Base-by-base conservation (phyloP, 2,113 vertebrate species). In the Merops nubicus region DNA sequence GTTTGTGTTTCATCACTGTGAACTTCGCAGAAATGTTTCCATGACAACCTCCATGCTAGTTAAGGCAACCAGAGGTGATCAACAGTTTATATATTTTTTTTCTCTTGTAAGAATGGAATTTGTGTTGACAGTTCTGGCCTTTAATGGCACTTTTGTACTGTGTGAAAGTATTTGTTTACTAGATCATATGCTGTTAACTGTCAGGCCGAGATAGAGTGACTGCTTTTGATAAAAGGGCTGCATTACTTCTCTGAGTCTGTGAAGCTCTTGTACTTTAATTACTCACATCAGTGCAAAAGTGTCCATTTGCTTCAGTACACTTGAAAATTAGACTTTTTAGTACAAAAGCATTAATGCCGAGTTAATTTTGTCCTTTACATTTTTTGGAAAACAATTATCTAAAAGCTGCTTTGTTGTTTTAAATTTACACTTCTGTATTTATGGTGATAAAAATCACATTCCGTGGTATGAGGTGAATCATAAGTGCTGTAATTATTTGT, bases 61-160 rank as follows among this genome's bases (percentile, higher is more conserved):
- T 99, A 99, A 99, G 98, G 98, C 98, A 99, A 99, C 98, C 98
- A 98, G 98, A 99, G 99, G 99, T 99, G 99, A 99, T 99, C 99
- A 99, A 99, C 98, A 98, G 97, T 98, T 98, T 98, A 94, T 97
- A 82, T 95, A 97, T 97, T 97, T 97, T 97, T 97, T 97, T 95
- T 95, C 96, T 97, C 95, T 96, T 97, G 96, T 98, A 98, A 99
- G 98, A 99, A 98, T 99, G 98, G 98, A 99, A 99, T 99, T 98
- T 99, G 98, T 99, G 98, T 99, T 99, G 99, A 99, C 99, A 99
- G 99, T 99, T 99, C 98, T 99, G 99, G 99, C 99, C 99, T 99
- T 99, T 99, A 99, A 99, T 99, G 98, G 98, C 98, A 99, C 98
- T 99, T 99, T 99, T 98, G 98, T 98, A 98, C 98, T 94, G 95